Conservation (phyloP, 2,888 invertebrate species). For the Tyria jacobaeae region DNA sequence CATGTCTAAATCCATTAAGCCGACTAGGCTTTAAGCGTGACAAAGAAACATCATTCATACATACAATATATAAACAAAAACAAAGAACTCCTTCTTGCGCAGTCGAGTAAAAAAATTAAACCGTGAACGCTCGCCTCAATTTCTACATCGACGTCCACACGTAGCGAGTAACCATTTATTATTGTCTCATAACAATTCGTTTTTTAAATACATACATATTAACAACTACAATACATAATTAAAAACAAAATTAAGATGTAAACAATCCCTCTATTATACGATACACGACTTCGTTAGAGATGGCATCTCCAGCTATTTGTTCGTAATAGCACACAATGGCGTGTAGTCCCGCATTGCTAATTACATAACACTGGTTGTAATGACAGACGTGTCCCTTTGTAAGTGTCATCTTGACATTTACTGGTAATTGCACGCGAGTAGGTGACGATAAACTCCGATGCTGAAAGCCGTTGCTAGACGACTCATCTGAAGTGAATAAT, state of each 20-base stretch:
- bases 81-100: no score
- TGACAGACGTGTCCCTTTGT: slow-evolving; percentile 10
- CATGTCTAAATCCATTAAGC: no score
- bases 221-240: not conserved
- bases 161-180: not conserved
- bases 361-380: slow-evolving; percentile 40
- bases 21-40: no score
- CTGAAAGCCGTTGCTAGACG: not conserved
- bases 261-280: slow-evolving; percentile 1
- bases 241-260: slow-evolving; percentile 4
- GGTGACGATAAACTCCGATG: not conserved
- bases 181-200: not conserved
- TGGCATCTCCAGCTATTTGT: slow-evolving; percentile 23
- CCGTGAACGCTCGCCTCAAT: not conserved
- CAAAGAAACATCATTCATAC: no score
- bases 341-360: slow-evolving; percentile 16
- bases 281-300: slow-evolving; percentile 16
- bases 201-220: slow-evolving; percentile 2
- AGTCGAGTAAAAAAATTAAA: not conserved
- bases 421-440: not conserved
- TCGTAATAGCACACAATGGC: slow-evolving; percentile 22
- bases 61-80: no score
- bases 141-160: not conserved
- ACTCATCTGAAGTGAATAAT: not conserved
- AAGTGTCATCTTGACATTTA: slow-evolving; percentile 15